Percentiles rank a stretch among this genome's conserved stretches.
These are phyloP conservation scores for Myotis planiceps DNA, from an alignment of 2,797 vertebrate species.

Conservation along the genomic window DNA sequence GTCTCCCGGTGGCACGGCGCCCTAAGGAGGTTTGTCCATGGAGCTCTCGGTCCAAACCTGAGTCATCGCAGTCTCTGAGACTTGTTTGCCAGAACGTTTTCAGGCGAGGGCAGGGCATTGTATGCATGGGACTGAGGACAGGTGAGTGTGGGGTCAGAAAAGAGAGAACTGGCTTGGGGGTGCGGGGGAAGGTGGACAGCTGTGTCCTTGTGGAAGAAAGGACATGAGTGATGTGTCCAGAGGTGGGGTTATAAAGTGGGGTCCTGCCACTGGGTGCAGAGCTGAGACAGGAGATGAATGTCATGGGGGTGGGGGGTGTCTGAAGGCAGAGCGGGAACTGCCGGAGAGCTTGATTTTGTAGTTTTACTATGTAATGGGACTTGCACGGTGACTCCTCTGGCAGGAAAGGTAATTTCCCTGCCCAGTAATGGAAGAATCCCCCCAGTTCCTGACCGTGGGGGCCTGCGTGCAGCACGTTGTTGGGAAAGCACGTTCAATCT, in stretches of 20 bases:
- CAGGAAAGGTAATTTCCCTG: not conserved
- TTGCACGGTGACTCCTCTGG: not conserved
- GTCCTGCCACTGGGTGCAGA: not conserved
- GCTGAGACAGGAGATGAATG: not conserved
- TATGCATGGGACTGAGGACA: not conserved
- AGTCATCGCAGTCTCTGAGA: not conserved
- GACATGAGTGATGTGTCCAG: not conserved
- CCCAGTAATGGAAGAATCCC: not conserved
- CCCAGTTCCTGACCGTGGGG: not conserved
- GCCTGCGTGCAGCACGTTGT: not conserved
- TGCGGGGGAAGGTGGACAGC: not conserved
- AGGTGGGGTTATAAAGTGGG: too few relatives aligned
- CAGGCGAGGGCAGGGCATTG: not conserved
- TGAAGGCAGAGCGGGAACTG: not conserved
- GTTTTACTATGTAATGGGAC: not conserved
- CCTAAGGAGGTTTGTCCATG: not conserved
- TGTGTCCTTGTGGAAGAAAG: not conserved
- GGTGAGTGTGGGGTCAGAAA: not conserved
- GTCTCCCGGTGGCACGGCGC: not conserved
- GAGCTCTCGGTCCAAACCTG: not conserved
- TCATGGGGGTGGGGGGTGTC: fast-evolving
- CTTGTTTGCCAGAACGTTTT: not conserved
- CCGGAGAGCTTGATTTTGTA: not conserved
- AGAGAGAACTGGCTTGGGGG: not conserved
- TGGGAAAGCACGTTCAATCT: not conserved